A percentile compares a stretch with the other conserved stretches of the same genome.
Evolutionary conservation across 2,113 vertebrate genomes (phyloP).

Genomic region (Dasyornis broadbenti): DNA sequence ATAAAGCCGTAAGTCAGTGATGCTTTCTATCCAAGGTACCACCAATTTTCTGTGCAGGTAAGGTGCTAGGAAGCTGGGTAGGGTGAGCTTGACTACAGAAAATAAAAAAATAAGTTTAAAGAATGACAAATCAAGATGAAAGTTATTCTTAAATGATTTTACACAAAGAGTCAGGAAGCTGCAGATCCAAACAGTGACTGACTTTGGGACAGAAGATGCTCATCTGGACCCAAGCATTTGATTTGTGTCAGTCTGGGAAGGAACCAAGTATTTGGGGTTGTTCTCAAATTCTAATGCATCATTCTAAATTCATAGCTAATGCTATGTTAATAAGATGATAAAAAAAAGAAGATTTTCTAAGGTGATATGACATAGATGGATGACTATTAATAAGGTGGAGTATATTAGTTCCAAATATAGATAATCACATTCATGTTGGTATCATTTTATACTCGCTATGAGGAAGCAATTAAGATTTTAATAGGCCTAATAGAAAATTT

Average conservation of each 20-base stretch:
- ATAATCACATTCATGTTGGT: not conserved
- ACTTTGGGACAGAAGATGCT: not conserved
- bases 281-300: not conserved
- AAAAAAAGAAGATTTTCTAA: not conserved
- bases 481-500: not conserved
- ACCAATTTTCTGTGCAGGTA: not conserved
- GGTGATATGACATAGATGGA: not conserved
- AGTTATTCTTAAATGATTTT: not conserved
- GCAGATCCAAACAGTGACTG: not conserved
- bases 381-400: not conserved
- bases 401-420: not conserved
- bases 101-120: not conserved
- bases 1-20: not conserved
- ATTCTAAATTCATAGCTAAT: not conserved
- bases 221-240: not conserved
- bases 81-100: not conserved
- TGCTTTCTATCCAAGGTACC: not conserved
- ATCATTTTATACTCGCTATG: not conserved
- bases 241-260: not conserved
- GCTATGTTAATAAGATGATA: not conserved
- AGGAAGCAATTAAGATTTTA: not conserved
- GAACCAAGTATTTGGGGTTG: not conserved
- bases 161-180: not conserved
- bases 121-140: not conserved
- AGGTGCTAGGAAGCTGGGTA: not conserved